These are phyloP conservation scores for Sicus ferrugineus DNA, from an alignment of 2,888 invertebrate genomes.

Conservation along the genomic window DNA sequence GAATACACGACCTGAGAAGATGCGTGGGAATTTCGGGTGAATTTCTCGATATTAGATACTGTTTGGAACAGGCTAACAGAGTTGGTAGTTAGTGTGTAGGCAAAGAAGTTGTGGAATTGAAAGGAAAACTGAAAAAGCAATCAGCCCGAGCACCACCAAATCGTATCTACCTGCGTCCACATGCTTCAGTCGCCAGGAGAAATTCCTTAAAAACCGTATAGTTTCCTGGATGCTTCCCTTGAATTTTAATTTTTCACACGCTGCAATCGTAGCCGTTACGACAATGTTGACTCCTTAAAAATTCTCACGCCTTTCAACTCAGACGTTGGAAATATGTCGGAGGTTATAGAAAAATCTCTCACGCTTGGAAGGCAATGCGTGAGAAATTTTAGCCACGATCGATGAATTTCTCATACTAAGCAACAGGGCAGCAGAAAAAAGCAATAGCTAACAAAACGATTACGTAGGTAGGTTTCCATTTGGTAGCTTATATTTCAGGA, in stretches of 20 bases:
- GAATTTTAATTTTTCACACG: no score
- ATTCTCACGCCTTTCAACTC: neutral
- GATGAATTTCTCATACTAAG: neutral
- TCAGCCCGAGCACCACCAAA: neutral
- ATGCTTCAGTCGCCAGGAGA: neutral
- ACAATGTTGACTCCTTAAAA: neutral
- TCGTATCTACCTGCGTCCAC: neutral
- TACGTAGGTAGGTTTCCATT: neutral
- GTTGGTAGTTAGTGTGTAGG: neutral
- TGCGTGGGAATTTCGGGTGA: conserved; percentile 12
- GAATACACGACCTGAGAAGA: neutral
- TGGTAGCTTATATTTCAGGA: neutral
- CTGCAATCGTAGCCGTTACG: neutral
- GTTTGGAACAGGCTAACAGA: conserved; percentile 7
- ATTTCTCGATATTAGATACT: conserved; percentile 8
- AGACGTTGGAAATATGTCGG: neutral
- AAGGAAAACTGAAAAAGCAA: neutral
- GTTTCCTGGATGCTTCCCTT: neutral
- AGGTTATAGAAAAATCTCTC: neutral
- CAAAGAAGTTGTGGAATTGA: neutral
- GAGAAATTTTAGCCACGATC: conserved; percentile 23
- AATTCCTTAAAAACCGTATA: neutral
- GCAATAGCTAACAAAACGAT: neutral
- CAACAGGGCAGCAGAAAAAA: conserved; percentile 22
- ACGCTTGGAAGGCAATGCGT: conserved; percentile 10